These are phyloP conservation scores for Mirza zaza DNA, from an alignment of 2,113 vertebrate genomes.

Conservation along the genomic window DNA sequence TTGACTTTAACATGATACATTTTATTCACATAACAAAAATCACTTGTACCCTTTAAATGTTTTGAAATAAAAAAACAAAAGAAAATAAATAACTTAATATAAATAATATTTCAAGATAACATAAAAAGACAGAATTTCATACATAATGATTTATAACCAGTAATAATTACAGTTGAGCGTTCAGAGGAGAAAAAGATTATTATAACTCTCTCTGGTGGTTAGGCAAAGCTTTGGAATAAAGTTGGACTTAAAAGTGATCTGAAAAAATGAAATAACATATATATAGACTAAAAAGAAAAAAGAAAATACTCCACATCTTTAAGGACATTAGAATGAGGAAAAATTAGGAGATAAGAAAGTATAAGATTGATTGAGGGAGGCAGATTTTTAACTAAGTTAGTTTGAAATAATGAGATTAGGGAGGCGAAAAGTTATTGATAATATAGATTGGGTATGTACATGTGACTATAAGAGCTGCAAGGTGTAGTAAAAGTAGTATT, in stretches of 20 bases:
- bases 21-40: too few species aligned
- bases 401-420: neutral
- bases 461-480: neutral
- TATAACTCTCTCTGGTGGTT: neutral
- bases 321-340: neutral
- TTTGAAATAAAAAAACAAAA: too few species aligned
- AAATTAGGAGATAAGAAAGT: neutral
- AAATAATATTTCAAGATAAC: neutral
- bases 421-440: neutral
- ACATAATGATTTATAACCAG: neutral
- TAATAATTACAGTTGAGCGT: neutral
- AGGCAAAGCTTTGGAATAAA: neutral
- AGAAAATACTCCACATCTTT: neutral
- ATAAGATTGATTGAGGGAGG: neutral
- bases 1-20: too few species aligned
- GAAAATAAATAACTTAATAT: constrained; percentile 11
- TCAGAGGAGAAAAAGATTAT: neutral
- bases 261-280: neutral
- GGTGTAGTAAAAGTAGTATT: neutral
- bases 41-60: too few species aligned
- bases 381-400: neutral
- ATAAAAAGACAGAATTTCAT: neutral
- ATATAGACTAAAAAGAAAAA: neutral
- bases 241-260: neutral
- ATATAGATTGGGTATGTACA: neutral